Evolutionary conservation across 2,888 invertebrate genomes (phyloP), one percentile per base, ranked within the genome.

Genomic region (Acanthococcus lagerstroemiae): DNA sequence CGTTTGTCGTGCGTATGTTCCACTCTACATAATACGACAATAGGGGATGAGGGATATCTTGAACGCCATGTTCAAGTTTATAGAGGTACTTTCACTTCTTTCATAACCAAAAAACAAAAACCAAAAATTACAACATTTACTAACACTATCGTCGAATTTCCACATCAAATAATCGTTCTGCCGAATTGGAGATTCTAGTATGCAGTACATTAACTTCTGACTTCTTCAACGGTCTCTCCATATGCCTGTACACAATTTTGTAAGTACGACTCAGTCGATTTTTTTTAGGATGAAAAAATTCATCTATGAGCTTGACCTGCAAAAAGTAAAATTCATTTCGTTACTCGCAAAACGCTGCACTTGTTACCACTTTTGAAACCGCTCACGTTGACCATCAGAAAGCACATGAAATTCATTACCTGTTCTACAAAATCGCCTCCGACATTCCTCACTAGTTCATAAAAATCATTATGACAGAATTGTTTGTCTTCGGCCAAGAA

Each of bases 401-500:
- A 17, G n/a, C n/a, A n/a, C n/a, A n/a, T n/a, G n/a, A n/a, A n/a
- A n/a, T 12, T 54, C 45, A 48, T 69, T 72, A 88, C 88, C 83
- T 93, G 95, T 78, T 99, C 99, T 55, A 99, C 83, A n/a, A 90
- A 78, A 77, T 96, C 95, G 0, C 92, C 94, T 1, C 90, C 96
- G 60, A 93, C 76, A 70, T 84, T 84, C 69, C 97, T 82, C 0
- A 91, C 95, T 69, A 97, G 76, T 75, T 97, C 96, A 76, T 93
- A 95, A 74, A 94, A 92, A 78, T 94, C 92, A 76, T 90, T 90
- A 57, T 81, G 78, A n/a, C 81, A 81, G 76, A 85, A 92, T n/a
- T 80, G 76, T 4, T 80, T 79, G 66, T 81, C 78, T 2, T 81
- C 74, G 0, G 95, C 93, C 57, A 99, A 76, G 95, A 97, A 99